Evolutionary conservation across 2,113 vertebrate genomes (phyloP), one percentile per base, ranked within the genome.

Genomic region (Hippolais icterina): DNA sequence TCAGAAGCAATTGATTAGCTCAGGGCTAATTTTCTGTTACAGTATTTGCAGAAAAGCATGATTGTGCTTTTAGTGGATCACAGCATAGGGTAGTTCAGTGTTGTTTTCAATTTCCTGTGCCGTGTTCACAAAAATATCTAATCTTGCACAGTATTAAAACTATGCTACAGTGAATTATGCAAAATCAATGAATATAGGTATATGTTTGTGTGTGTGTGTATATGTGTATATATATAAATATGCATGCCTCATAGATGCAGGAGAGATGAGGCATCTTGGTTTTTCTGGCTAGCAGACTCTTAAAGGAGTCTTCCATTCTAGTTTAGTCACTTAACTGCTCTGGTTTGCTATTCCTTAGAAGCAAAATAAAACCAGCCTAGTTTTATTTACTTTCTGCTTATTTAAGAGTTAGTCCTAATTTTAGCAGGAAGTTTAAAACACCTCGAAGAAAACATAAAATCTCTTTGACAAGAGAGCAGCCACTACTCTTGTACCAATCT

Each of bases 61-160:
- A 37, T 75, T 84, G 6, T 9, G 8, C 25, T 91, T 61, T 39
- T 75, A 65, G 22, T 69, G 25, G 50, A 70, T 60, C 29, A 52
- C 59, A 69, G 17, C 21, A n/a, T 41, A 74, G 24, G 31, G 46
- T 31, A 61, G 28, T 33, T 89, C 47, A n/a, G 12, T 70, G 63
- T n/a, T 60, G 28, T 50, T 93, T 77, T 76, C 87, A 89, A 14
- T 94, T 74, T 89, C 77, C 37, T 71, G 31, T 89, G 53, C 42
- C 7, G 3, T 24, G 5, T 61, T 57, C 59, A 78, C 70, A 78
- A 75, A 90, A 69, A 60, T 79, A 56, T 70, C 68, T 96, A 29
- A 23, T 93, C 64, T 95, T 61, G 35, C 66, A 28, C 23, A 50
- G 59, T 81, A 90, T 93, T 96, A 86, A 87, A 71, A 81, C 29